Evolutionary conservation across 1,140 invertebrate species (phyloP).

Genomic region (Diachasma alloeum): DNA sequence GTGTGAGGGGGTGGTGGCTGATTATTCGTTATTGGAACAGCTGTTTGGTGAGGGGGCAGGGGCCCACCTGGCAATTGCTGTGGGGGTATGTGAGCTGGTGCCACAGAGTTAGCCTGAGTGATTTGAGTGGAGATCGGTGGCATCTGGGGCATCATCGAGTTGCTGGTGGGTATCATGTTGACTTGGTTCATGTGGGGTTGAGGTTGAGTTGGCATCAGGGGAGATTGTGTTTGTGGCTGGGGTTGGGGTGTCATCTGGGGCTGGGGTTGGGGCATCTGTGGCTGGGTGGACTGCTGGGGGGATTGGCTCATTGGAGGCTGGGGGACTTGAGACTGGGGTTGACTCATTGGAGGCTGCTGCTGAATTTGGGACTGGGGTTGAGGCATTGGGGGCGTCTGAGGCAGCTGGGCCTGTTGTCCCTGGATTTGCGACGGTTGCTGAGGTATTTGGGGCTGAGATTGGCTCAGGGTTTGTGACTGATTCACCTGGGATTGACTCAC

Average conservation of each 20-base stretch:
- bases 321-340: conserved; percentile 18
- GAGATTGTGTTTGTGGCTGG: conserved; percentile 36
- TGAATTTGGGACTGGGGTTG: conserved; percentile 25
- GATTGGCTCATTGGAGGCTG: conserved; percentile 39
- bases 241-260: conserved; percentile 30
- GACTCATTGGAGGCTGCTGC: conserved; percentile 44
- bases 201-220: conserved; percentile 36
- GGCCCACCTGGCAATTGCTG: conserved; percentile 38
- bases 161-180: conserved; percentile 46
- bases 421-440: conserved; percentile 26
- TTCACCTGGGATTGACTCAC: conserved; percentile 39
- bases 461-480: conserved; percentile 20
- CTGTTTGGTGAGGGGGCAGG: conserved; percentile 38
- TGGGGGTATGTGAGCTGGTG: conserved; percentile 46
- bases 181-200: conserved; percentile 37
- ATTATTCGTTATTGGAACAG: conserved; percentile 40
- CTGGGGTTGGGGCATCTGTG: conserved; percentile 33
- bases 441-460: conserved; percentile 38
- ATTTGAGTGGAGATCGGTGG: conserved; percentile 49
- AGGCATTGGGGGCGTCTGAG: background rate
- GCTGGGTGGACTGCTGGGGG: conserved; percentile 26
- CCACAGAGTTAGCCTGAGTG: conserved; percentile 33
- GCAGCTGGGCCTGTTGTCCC: conserved; percentile 32
- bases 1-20: conserved; percentile 43
- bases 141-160: conserved; percentile 36